Conservation (phyloP, 1,140 invertebrate species). For the Cydia fagiglandana region DNA sequence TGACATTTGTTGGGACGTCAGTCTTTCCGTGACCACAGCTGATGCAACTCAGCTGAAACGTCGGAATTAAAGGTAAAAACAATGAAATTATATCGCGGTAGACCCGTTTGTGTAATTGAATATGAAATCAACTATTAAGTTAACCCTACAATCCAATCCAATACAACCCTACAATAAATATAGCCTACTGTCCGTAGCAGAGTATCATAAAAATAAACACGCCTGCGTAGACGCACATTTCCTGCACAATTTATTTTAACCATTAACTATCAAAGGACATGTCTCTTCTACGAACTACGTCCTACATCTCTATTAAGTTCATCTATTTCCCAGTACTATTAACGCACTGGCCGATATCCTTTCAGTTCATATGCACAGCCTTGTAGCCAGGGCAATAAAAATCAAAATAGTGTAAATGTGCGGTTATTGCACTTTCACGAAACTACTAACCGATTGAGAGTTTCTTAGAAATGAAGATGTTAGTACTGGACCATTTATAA, state of each 20-base stretch:
- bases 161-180: too few species aligned
- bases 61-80: too few species aligned
- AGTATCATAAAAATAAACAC: constrained; percentile 8
- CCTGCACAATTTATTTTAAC: constrained; percentile 22
- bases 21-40: too few species aligned
- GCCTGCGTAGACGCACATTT: constrained; percentile 11
- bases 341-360: constrained; percentile 20
- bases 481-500: constrained; percentile 54
- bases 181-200: neutral
- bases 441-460: constrained; percentile 57
- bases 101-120: too few species aligned
- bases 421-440: constrained; percentile 51
- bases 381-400: constrained; percentile 39
- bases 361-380: neutral
- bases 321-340: constrained; percentile 13
- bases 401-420: constrained; percentile 40
- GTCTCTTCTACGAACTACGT: constrained; percentile 17
- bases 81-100: too few species aligned
- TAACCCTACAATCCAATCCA: too few species aligned
- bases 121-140: neutral
- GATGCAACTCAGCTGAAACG: too few species aligned
- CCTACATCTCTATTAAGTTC: constrained; percentile 20
- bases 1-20: too few species aligned
- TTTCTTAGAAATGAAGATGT: constrained; percentile 57
- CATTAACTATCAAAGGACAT: constrained; percentile 21